Evolutionary conservation across 2,888 invertebrate genomes (phyloP), one percentile per base, ranked within the genome.

Genomic region (Crioceris asparagi): DNA sequence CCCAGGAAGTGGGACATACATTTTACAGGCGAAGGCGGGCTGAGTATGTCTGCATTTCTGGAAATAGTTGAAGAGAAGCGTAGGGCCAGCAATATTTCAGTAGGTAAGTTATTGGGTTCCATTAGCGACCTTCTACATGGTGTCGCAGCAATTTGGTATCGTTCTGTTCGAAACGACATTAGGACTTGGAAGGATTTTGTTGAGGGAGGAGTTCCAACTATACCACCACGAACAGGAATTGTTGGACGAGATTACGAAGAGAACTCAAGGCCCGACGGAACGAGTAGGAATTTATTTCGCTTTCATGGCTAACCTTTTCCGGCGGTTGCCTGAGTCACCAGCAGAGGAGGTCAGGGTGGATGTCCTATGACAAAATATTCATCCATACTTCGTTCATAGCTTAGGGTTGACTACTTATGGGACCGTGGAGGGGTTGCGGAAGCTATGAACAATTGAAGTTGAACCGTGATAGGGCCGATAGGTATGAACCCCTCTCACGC

Each of bases 21-120:
- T n/a, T 33, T 33, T 25, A 33, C 23, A 15, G 25, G 33, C 14
- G 25, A 21, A 23, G 33, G 15, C 2, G 33, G 33, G 3, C 12
- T 33, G 23, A 33, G 23, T 33, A 25, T 33, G 12, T 21, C 21
- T 8, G 23, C 23, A 16, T 33, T 33, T 14, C n/a, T 33, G 15
- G 33, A 33, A 23, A 11, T 19, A 14, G 33, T 33, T 23, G 33
- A 33, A 23, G 33, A 33, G 10, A 15, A 33, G 10, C 12, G 23
- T 14, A 5, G 14, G 14, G 14, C 23, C 2, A 23, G 33, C 14
- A 12, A 14, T 10, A 21, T 33, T 6, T 21, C 33, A 3, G 4
- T 7, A 19, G 18, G 18, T 14, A 21, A 32, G 19, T 32, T 32
- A 19, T 32, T 18, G 8, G 4, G 8, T n/a, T 32, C 32, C 12